These are phyloP conservation scores for Muntiacus reevesi DNA, from an alignment of 2,113 vertebrate genomes.

Conservation along the genomic window DNA sequence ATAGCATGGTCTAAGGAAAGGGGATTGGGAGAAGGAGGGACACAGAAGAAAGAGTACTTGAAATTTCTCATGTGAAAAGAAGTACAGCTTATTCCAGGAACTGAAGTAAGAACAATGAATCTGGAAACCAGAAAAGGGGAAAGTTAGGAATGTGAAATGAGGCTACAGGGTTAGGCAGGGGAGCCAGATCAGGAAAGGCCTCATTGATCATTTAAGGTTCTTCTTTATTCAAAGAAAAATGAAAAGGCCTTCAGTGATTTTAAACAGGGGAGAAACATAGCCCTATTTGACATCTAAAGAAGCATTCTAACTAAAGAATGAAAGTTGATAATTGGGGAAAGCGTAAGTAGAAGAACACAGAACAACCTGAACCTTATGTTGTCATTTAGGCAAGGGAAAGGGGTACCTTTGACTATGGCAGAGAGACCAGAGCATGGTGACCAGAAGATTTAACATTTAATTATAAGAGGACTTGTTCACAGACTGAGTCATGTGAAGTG, in stretches of 20 bases:
- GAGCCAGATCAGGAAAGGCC: background rate
- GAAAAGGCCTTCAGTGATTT: background rate
- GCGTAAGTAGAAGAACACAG: background rate
- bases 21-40: background rate
- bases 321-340: background rate
- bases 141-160: background rate
- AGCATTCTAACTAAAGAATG: background rate
- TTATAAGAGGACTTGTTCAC: background rate
- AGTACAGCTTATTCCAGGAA: background rate
- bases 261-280: background rate
- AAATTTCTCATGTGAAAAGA: background rate
- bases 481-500: background rate
- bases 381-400: background rate
- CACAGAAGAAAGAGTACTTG: background rate
- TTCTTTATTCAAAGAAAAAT: background rate
- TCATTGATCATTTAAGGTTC: background rate
- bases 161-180: background rate
- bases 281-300: background rate
- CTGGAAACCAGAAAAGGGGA: background rate
- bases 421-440: background rate
- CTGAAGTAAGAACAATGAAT: background rate
- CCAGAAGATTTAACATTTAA: background rate
- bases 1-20: background rate
- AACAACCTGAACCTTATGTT: background rate
- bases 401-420: background rate